These are phyloP conservation scores for Plotosus lineatus DNA, from an alignment of 2,113 vertebrate genomes.

Conservation along the genomic window DNA sequence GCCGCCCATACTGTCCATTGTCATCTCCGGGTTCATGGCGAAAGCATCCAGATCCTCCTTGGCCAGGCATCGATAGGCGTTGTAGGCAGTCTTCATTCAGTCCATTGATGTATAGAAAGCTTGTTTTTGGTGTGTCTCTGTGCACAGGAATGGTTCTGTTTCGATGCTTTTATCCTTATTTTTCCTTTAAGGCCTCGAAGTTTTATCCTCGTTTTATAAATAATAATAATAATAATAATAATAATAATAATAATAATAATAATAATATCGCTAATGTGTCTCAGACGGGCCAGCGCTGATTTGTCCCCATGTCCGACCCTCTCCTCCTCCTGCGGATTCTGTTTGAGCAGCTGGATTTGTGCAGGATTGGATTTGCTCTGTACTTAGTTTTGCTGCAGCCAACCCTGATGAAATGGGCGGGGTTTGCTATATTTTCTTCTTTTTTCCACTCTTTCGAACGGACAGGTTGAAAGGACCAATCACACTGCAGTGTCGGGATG, in stretches of 20 bases:
- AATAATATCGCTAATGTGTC: conserved; percentile 69
- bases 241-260: conserved; percentile 52
- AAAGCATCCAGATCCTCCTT: conserved; percentile 92
- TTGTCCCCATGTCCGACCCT: conserved; percentile 84
- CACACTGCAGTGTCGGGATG: not conserved
- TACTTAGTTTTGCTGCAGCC: conserved; percentile 68
- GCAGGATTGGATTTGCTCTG: conserved; percentile 79
- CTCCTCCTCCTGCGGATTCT: conserved; percentile 84
- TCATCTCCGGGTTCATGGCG: conserved; percentile 95
- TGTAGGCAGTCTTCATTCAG: conserved; percentile 93
- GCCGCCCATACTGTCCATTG: conserved; percentile 88
- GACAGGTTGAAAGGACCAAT: conserved; percentile 45
- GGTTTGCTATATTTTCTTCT: conserved; percentile 16
- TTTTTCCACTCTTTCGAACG: conserved; percentile 10
- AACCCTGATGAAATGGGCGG: conserved; percentile 71
- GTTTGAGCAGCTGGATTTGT: conserved; percentile 80
- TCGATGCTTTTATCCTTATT: conserved; percentile 22
- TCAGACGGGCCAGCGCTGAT: conserved; percentile 79
- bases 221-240: conserved; percentile 52
- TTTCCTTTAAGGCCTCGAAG: conserved; percentile 66
- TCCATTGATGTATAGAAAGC: conserved; percentile 75
- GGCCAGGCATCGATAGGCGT: conserved; percentile 93
- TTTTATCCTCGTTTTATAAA: conserved; percentile 53
- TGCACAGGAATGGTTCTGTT: conserved; percentile 59
- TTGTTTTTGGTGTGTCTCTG: conserved; percentile 58